Evolutionary conservation across 2,113 vertebrate genomes (phyloP), one percentile per base, ranked within the genome.

Genomic region (Myotis lucifugus): DNA sequence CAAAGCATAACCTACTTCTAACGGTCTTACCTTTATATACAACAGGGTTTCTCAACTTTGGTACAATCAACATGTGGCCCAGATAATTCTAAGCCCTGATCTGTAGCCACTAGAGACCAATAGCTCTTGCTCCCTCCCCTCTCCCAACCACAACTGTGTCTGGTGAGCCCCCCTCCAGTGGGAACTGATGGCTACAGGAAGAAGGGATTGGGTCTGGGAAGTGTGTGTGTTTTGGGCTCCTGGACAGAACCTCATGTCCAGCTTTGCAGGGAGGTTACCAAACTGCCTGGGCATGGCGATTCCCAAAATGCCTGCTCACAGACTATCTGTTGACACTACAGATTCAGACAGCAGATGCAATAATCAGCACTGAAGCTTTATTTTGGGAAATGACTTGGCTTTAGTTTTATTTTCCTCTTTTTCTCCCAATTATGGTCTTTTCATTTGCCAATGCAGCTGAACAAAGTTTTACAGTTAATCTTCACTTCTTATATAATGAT

Each of bases 401-500:
- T 94, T 25, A 79, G 79, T 93, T 95, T 76, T n/a, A 82, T 48
- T 95, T 90, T 37, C 2, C 46, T 96, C 25, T 67, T 74, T 81
- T 72, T 17, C n/a, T 78, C 69, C 23, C 67, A 64, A 50, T 27
- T 34, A 91, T 96, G 83, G 40, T 98, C 91, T 96, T 96, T 93
- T 88, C 52, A 92, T 54, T 92, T 90, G 32, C 90, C 85, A 78
- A 5, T 82, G 64, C 93, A 97, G 79, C 81, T 95, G 86, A 96
- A 93, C 76, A 52, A 89, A 93, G 83, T 95, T 96, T 96, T 89
- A 91, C 29, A 70, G 42, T 95, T 96, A 67, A 96, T 70, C 85
- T 96, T 94, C 86, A 96, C 91, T 97, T 95, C 94, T 94, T 77
- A 95, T 97, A 61, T 99, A 98, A 98, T 96, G 97, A 98, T 97